These are phyloP conservation scores for Cantharis rufa DNA, from an alignment of 2,888 invertebrate species.

Conservation along the genomic window DNA sequence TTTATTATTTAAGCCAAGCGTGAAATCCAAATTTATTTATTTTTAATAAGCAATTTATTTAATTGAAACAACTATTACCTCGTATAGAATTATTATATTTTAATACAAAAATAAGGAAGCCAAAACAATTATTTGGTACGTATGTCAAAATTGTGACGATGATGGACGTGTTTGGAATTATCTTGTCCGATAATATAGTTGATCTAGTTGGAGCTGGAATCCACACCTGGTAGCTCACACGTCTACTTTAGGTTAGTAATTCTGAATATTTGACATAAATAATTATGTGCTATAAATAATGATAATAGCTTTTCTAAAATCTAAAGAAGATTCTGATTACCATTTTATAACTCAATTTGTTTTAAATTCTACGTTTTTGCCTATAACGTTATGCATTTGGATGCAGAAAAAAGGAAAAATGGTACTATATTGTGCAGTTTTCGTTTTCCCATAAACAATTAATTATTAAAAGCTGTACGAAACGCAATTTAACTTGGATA, in stretches of 20 bases:
- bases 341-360: not conserved
- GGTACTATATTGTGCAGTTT: not conserved
- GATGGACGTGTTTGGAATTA: constrained; percentile 52
- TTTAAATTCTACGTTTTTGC: not conserved
- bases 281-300: constrained; percentile 45
- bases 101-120: constrained; percentile 50
- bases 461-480: not conserved
- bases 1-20: not conserved
- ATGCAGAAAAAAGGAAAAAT: not conserved
- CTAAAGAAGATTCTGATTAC: constrained; percentile 12
- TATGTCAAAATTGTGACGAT: constrained; percentile 48
- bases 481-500: not conserved
- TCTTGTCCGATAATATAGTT: constrained; percentile 46
- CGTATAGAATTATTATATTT: constrained; percentile 33
- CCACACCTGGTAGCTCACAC: constrained; percentile 42
- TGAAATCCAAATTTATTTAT: not conserved
- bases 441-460: not conserved
- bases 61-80: not conserved
- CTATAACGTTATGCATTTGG: not conserved
- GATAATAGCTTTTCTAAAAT: constrained; percentile 30
- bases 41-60: not conserved
- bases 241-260: constrained; percentile 41
- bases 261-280: constrained; percentile 46
- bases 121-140: constrained; percentile 50
- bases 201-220: constrained; percentile 44